These are phyloP conservation scores for Eulemur albifrons DNA, from an alignment of 2,797 vertebrate genomes.

Conservation along the genomic window DNA sequence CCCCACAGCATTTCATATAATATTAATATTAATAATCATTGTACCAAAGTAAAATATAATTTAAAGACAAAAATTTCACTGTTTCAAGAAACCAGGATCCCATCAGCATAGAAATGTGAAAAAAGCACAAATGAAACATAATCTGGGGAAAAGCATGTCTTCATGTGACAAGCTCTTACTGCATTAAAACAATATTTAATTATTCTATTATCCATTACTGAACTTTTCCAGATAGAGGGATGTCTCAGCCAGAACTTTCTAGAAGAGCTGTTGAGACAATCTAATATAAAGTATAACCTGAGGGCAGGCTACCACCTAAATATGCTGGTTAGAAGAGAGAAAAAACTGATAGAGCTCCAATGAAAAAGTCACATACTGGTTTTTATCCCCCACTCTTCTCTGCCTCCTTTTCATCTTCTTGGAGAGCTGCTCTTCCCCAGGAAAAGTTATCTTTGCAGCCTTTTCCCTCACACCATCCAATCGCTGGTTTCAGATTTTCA, in stretches of 20 bases:
- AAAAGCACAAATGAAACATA: not conserved
- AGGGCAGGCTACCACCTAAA: not conserved
- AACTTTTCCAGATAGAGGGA: not conserved
- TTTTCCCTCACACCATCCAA: not conserved
- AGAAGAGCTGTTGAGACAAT: not conserved
- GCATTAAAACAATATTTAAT: conserved; percentile 8
- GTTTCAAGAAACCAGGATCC: conserved; percentile 1
- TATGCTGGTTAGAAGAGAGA: not conserved
- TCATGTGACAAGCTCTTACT: not conserved
- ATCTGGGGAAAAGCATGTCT: not conserved
- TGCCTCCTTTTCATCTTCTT: not conserved
- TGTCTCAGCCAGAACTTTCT: not conserved
- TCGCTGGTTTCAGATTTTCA: not conserved
- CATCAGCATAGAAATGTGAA: not conserved
- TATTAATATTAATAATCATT: not conserved
- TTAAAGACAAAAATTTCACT: not conserved
- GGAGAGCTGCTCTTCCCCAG: not conserved
- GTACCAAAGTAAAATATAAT: not conserved
- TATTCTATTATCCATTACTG: not conserved
- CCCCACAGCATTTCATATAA: not conserved
- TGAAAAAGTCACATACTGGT: not conserved
- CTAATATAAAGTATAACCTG: not conserved
- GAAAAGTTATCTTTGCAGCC: not conserved
- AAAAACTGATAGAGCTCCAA: not conserved
- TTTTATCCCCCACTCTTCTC: not conserved